Evolutionary conservation across 2,888 invertebrate genomes (phyloP).

Genomic region (Dynastes tityus): DNA sequence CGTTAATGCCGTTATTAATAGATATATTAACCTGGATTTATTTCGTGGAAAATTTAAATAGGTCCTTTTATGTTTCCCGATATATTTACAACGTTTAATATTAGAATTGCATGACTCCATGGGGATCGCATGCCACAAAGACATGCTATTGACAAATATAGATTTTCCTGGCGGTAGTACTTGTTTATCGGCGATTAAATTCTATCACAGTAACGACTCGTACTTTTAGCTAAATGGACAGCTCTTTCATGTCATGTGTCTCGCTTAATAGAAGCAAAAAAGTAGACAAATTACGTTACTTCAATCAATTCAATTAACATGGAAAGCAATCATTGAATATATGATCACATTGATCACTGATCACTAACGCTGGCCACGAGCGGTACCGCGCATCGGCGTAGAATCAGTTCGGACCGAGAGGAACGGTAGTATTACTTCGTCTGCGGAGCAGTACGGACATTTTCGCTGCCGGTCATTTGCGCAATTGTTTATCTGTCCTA

Average conservation of each 20-base stretch:
- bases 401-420: too few relatives aligned
- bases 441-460: too few relatives aligned
- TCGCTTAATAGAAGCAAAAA: conserved; percentile 3
- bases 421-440: too few relatives aligned
- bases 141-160: conserved; percentile 28
- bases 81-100: conserved; percentile 26
- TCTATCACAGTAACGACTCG: conserved; percentile 15
- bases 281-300: neutral
- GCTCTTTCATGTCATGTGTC: conserved; percentile 5
- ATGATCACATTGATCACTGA: too few relatives aligned
- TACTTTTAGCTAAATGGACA: conserved; percentile 28
- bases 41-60: conserved; percentile 8
- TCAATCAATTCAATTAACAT: neutral
- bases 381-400: too few relatives aligned
- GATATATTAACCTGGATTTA: neutral
- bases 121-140: conserved; percentile 6
- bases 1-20: neutral
- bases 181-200: conserved; percentile 25
- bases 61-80: conserved; percentile 3
- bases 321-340: too few relatives aligned
- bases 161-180: conserved; percentile 19
- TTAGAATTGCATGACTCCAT: conserved; percentile 19
- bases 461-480: too few relatives aligned
- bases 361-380: too few relatives aligned
- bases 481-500: too few relatives aligned